phyloP scores from a whole-genome alignment of 2,797 vertebrate species.

The Lagorchestes hirsutus region DNA sequence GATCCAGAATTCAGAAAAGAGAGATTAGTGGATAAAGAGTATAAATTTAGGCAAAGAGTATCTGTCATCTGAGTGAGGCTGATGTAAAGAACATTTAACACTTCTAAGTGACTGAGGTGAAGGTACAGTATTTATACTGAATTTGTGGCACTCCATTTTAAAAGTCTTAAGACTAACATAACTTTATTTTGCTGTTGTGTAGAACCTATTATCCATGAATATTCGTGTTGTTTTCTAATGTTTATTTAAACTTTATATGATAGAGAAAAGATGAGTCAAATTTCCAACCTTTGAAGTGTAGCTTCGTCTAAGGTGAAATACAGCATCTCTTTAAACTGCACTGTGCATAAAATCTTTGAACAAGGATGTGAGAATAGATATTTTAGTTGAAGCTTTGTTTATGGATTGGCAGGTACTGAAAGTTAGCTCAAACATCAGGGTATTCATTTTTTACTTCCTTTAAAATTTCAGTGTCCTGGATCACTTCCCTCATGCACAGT shows the following conservation, averaged over 20 bases:
- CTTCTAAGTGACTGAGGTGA: conserved; percentile 22
- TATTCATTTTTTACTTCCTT: conserved; percentile 33
- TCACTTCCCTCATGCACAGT: conserved; percentile 21
- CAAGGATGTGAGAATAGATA: conserved; percentile 56
- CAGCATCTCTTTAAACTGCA: conserved; percentile 60
- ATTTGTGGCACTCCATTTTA: conserved; percentile 28
- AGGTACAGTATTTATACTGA: conserved; percentile 26
- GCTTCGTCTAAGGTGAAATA: conserved; percentile 58
- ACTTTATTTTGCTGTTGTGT: conserved; percentile 45
- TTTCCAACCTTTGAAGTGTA: conserved; percentile 45
- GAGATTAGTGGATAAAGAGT: background rate
- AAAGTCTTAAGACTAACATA: conserved; percentile 32
- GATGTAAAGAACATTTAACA: conserved; percentile 25
- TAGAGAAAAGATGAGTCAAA: conserved; percentile 35
- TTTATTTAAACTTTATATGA: conserved; percentile 42
- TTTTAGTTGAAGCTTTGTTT: conserved; percentile 68
- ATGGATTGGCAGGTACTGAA: conserved; percentile 54
- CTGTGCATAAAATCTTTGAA: conserved; percentile 45
- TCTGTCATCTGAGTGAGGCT: conserved; percentile 12
- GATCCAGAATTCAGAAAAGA: conserved; percentile 65
- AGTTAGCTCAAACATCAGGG: conserved; percentile 17
- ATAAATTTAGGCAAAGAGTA: conserved; percentile 55
- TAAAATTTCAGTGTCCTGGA: conserved; percentile 56
- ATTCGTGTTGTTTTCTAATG: conserved; percentile 47
- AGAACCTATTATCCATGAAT: conserved; percentile 38